Base-by-base conservation (phyloP, 2,797 vertebrate genomes). In the Ficedula albicollis region DNA sequence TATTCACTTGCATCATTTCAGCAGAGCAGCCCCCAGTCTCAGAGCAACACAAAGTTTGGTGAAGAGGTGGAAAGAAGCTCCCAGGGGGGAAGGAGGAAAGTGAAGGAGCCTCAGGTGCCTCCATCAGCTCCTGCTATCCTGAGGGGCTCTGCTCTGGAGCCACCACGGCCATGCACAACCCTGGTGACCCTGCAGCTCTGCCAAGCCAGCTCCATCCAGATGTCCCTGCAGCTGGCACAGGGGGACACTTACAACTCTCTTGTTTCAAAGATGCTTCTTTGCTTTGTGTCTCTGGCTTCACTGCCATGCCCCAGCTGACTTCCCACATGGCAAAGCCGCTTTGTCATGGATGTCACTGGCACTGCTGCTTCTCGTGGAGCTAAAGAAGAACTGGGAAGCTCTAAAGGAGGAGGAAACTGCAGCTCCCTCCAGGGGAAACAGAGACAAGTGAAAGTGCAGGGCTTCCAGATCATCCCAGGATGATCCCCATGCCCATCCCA, bases 151-250 rank as follows among this genome's bases (percentile, higher is more conserved):
- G 17, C 77, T 74, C 27, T 0, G 2, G 44, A 41, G 43, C 38
- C 80, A 39, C 41, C 5, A 0, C 0, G 4, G 43, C n/a, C 83
- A 68, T 1, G 2, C 68, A 20, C 56, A 18, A 1, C 69, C 36
- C 80, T 19, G 51, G 56, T 58, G 91, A 76, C 55, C 21, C 58
- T 10, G 30, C 41, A 64, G 82, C 58, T 81, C 73, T 62, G 66
- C 79, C 79, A 30, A 87, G 68, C 30, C 89, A 80, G 54, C 63
- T 58, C 80, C 62, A 48, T 27, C 80, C 94, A 96, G 91, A 83
- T 75, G 83, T 82, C 46, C 49, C 69, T 44, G 81, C 90, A 87
- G 86, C 94, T 94, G 94, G 62, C 70, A 59, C 5, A 0, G 52
- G 48, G 55, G 43, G 22, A 88, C 74, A 54, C 51, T 69, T n/a